Percentiles rank a stretch among this genome's conserved stretches.
Conservation (phyloP, 2,113 vertebrate genomes). For the Rattus norvegicus region DNA sequence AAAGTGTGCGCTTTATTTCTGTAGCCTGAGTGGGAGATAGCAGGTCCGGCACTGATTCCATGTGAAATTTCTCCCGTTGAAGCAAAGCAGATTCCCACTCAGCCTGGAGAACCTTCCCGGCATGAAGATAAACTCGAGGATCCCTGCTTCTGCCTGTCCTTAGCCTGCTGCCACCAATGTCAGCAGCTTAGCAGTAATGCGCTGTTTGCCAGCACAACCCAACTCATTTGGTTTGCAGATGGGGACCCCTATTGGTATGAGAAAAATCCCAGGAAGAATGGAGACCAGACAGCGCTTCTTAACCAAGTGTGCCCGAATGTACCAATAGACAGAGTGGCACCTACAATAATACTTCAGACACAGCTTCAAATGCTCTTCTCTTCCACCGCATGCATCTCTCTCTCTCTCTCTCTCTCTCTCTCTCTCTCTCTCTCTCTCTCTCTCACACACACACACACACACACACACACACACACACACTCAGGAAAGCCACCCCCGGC, state of each 20-base stretch:
- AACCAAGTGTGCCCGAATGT: conserved; percentile 42
- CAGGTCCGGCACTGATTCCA: neutral
- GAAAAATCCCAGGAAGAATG: conserved; percentile 79
- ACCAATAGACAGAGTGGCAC: neutral
- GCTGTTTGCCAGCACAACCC: conserved; percentile 71
- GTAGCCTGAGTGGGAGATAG: neutral
- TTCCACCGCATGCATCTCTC: rapidly evolving
- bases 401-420: too few species aligned
- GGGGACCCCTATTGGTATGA: conserved; percentile 89
- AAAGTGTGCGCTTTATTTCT: neutral
- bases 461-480: neutral
- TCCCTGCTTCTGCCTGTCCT: conserved; percentile 47
- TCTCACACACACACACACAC: too few species aligned
- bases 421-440: too few species aligned
- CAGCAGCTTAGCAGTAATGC: conserved; percentile 33
- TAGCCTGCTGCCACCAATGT: conserved; percentile 56
- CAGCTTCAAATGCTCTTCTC: neutral
- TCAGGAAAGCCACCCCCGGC: neutral
- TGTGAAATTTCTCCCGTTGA: neutral
- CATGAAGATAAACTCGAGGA: conserved; percentile 37
- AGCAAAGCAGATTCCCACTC: conserved; percentile 51
- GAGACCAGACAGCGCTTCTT: conserved; percentile 47
- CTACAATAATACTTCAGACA: too few species aligned
- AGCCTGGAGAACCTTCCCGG: conserved; percentile 56
- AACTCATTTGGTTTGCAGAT: conserved; percentile 87